Percentiles rank a stretch among this genome's conserved stretches.
Conservation (phyloP, 2,113 vertebrate species). For the Gila orcuttii region DNA sequence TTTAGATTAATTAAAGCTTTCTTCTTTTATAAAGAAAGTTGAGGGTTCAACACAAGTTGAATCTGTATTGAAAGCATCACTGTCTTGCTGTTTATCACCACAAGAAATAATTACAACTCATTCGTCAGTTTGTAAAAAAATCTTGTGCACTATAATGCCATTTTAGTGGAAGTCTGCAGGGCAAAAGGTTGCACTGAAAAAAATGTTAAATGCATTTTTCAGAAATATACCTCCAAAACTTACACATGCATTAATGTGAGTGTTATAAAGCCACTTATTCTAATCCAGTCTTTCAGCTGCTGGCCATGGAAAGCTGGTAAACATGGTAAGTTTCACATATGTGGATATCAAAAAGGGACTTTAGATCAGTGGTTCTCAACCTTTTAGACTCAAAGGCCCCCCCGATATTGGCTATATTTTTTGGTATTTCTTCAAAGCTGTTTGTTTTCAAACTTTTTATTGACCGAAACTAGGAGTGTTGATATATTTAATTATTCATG, state of each 20-base stretch:
- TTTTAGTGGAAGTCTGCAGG: background rate
- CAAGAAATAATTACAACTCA: too few species aligned
- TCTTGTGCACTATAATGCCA: background rate
- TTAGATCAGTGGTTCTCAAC: background rate
- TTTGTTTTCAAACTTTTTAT: background rate
- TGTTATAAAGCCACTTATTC: background rate
- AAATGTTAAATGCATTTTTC: background rate
- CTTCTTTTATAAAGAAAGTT: background rate
- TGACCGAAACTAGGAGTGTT: background rate
- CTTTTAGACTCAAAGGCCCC: background rate
- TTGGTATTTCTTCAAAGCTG: background rate
- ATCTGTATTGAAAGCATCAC: too few species aligned
- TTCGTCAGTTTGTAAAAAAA: too few species aligned
- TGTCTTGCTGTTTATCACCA: too few species aligned
- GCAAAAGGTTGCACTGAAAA: background rate
- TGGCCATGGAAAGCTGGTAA: background rate
- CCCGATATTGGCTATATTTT: background rate
- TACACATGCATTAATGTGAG: background rate
- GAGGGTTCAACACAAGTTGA: too few species aligned
- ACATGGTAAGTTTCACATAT: background rate
- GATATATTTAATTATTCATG: background rate
- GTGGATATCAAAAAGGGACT: background rate
- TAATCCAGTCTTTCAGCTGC: background rate
- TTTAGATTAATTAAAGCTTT: background rate
- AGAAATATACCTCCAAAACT: background rate